A percentile compares a stretch with the other conserved stretches of the same genome.
Evolutionary conservation across 2,113 vertebrate species (phyloP).

Genomic region (Epinephelus cyanopodus): DNA sequence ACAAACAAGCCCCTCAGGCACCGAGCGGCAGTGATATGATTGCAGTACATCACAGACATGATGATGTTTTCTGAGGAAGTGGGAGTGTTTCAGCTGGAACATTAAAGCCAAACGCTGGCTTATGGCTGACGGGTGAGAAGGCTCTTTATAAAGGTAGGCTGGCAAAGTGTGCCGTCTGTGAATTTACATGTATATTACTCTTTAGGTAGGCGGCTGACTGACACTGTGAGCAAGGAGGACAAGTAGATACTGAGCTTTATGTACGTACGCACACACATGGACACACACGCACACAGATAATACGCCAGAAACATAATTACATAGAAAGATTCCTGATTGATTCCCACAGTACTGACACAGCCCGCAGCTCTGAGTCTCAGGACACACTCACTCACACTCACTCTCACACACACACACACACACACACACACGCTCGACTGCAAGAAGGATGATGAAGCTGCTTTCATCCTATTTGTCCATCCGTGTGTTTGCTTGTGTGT

Average conservation of each 20-base stretch:
- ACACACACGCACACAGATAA: conserved; percentile 26
- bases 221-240: neutral
- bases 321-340: conserved; percentile 44
- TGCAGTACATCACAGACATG: conserved; percentile 41
- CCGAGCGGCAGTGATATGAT: conserved; percentile 31
- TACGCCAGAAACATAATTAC: conserved; percentile 54
- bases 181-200: conserved; percentile 15
- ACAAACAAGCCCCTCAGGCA: conserved; percentile 65
- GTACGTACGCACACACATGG: neutral
- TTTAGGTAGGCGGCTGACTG: conserved; percentile 6
- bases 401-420: conserved; percentile 2
- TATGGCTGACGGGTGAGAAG: conserved; percentile 15
- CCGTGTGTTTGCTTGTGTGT: conserved; percentile 36
- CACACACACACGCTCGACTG: conserved; percentile 2
- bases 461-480: conserved; percentile 65
- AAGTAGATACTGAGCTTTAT: neutral
- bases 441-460: conserved; percentile 40
- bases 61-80: conserved; percentile 37
- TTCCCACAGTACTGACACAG: conserved; percentile 36
- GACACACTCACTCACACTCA: conserved; percentile 11
- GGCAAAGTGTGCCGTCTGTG: neutral
- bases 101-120: conserved; percentile 37
- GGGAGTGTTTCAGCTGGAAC: conserved; percentile 38
- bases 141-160: conserved; percentile 9
- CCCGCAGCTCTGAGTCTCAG: conserved; percentile 34